Percentiles rank a stretch among this genome's conserved stretches.
phyloP scores from a whole-genome alignment of 2,113 vertebrate species.

The Chloebia gouldiae region DNA sequence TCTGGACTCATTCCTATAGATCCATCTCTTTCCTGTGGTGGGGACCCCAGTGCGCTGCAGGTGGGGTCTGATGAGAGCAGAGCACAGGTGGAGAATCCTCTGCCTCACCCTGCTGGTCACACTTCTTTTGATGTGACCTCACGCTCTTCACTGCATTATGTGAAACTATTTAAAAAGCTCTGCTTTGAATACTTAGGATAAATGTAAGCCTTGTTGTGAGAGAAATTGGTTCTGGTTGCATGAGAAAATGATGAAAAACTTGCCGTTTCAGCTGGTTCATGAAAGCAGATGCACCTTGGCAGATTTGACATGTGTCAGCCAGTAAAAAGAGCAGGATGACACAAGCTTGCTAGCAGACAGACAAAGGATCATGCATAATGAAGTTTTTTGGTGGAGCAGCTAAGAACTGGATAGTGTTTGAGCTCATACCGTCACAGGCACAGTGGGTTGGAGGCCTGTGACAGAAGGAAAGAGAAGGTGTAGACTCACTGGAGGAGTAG shows the following conservation, averaged over 20 bases:
- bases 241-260: not conserved
- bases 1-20: not conserved
- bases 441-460: not conserved
- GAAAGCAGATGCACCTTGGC: not conserved
- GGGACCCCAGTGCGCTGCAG: not conserved
- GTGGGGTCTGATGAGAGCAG: not conserved
- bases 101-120: accelerated
- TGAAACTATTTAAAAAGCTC: not conserved
- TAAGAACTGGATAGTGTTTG: not conserved
- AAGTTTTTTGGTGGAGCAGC: not conserved
- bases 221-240: not conserved
- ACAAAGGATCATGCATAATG: not conserved
- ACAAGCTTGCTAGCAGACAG: not conserved
- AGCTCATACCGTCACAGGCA: not conserved
- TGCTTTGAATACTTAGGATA: not conserved
- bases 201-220: not conserved
- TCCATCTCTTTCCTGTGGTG: not conserved
- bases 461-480: not conserved
- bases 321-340: not conserved
- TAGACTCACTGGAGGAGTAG: not conserved
- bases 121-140: not conserved
- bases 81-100: not conserved
- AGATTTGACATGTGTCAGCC: not conserved
- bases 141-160: not conserved
- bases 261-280: not conserved